These are phyloP conservation scores for Halcyon leucocephala DNA, from an alignment of 2,797 vertebrate species.

Conservation along the genomic window DNA sequence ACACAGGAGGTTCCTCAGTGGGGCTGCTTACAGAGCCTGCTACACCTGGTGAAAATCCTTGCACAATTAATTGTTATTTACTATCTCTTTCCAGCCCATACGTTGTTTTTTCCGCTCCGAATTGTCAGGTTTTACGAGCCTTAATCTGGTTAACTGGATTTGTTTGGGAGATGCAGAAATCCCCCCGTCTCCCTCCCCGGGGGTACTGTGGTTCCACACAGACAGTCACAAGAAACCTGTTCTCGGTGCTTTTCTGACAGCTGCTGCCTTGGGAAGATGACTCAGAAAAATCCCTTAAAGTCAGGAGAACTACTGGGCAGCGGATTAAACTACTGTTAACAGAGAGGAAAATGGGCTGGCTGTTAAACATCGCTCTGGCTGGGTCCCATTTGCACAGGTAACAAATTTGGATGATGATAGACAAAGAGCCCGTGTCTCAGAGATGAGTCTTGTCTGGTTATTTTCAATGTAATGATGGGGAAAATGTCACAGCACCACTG, in stretches of 20 bases:
- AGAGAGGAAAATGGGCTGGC: background rate
- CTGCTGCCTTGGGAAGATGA: slow-evolving; percentile 39
- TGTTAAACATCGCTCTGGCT: background rate
- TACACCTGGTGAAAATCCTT: background rate
- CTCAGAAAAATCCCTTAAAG: background rate
- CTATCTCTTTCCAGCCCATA: background rate
- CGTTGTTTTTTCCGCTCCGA: background rate
- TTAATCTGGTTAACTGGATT: background rate
- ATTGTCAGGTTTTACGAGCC: background rate
- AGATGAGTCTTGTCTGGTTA: background rate
- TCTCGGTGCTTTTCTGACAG: slow-evolving; percentile 62
- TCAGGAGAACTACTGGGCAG: background rate
- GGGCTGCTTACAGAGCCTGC: background rate
- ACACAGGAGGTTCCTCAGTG: background rate
- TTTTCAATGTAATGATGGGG: background rate
- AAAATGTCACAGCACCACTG: background rate
- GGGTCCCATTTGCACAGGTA: background rate
- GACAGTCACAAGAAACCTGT: slow-evolving; percentile 56
- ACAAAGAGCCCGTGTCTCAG: background rate
- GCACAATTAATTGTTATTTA: background rate
- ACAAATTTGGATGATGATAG: background rate
- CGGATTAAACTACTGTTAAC: background rate
- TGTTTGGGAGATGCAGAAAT: background rate
- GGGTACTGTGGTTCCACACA: slow-evolving; percentile 45
- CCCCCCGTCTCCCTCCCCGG: background rate